These are phyloP conservation scores for Myiotriccus ornatus DNA, from an alignment of 2,797 vertebrate genomes.

Conservation along the genomic window DNA sequence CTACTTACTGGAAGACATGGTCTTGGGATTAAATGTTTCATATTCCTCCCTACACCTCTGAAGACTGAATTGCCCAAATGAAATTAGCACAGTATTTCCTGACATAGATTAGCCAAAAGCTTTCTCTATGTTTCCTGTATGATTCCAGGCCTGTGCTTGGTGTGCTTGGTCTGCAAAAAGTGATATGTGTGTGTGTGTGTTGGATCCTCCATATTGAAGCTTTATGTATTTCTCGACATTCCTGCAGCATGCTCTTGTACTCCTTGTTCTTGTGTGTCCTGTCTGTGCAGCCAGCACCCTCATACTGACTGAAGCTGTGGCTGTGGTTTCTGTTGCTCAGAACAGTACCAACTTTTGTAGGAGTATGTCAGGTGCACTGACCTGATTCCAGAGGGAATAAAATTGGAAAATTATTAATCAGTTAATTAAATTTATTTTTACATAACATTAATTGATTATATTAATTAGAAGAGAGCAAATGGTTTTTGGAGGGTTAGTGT, in stretches of 20 bases:
- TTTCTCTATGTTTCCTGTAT: background rate
- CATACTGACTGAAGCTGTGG: background rate
- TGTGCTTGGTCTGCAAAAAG: background rate
- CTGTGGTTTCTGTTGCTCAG: background rate
- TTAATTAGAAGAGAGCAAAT: background rate
- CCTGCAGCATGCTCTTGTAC: background rate
- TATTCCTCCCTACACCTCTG: background rate
- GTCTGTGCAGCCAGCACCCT: background rate
- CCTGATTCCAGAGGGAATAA: background rate
- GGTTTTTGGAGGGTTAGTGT: background rate
- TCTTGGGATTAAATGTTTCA: background rate
- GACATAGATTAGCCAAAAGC: background rate
- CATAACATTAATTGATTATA: background rate
- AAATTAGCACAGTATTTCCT: background rate
- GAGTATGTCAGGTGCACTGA: background rate
- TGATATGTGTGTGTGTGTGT: background rate
- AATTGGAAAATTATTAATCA: background rate
- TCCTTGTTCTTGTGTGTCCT: background rate
- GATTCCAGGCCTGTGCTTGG: background rate
- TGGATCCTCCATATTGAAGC: rapidly evolving
- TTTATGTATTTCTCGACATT: background rate
- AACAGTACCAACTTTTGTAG: background rate
- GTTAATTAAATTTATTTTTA: background rate
- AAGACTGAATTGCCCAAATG: background rate
- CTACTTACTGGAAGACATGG: background rate